A percentile compares a stretch with the other conserved stretches of the same genome.
These are phyloP conservation scores for Periophthalmus magnuspinnatus DNA, from an alignment of 2,797 vertebrate genomes.

Conservation along the genomic window DNA sequence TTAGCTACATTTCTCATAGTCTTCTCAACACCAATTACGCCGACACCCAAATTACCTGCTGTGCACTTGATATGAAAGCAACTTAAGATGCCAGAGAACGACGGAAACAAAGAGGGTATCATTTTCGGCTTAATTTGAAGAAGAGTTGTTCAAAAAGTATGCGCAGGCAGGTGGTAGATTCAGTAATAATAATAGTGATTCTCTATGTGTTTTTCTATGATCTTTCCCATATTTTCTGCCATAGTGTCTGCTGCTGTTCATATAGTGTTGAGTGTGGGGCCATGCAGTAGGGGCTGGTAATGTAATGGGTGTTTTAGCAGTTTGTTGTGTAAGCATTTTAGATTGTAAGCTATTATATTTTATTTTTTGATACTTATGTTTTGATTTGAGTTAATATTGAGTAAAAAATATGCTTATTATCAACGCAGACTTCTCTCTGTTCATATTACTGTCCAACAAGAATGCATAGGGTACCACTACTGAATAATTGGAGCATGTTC, in stretches of 20 bases:
- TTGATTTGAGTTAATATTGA: too few species aligned
- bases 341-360: too few species aligned
- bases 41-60: conserved; percentile 5
- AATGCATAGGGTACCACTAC: too few species aligned
- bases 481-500: too few species aligned
- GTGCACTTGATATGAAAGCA: conserved; percentile 6
- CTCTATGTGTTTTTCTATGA: conserved; percentile 12
- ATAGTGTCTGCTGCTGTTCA: conserved; percentile 39
- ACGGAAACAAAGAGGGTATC: background rate
- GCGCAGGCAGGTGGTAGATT: conserved; percentile 23
- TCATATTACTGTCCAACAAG: too few species aligned
- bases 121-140: conserved; percentile 9
- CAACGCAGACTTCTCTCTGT: too few species aligned
- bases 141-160: conserved; percentile 8
- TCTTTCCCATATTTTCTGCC: conserved; percentile 40
- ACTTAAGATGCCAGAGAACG: background rate
- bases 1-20: conserved; percentile 18
- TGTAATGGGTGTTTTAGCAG: background rate
- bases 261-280: conserved; percentile 34
- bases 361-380: too few species aligned
- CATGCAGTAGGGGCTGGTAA: conserved; percentile 30
- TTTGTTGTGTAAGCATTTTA: background rate
- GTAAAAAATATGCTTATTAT: too few species aligned
- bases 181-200: conserved; percentile 16
- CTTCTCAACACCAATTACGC: conserved; percentile 24